Evolutionary conservation across 2,113 vertebrate species (phyloP), one percentile per base, ranked within the genome.

Genomic region (Clarias magur): DNA sequence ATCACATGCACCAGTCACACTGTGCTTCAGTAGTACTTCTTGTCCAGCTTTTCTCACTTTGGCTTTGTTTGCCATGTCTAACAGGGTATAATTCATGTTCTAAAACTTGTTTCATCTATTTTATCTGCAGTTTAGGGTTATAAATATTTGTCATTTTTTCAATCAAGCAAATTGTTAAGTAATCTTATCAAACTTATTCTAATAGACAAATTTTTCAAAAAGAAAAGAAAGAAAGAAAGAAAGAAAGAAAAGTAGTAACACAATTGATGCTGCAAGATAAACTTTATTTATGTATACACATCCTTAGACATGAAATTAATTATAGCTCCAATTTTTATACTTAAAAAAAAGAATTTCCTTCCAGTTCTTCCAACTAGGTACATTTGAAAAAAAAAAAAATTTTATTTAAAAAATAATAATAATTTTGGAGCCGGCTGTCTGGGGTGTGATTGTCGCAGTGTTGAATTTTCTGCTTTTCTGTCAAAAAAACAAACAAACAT

Each of bases 211-310:
- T 42, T 42, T 42, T 42, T 4, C 42, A 42, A 42, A 42, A 42
- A 42, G 34, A 34, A 34, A 42, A 42, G 4, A 4, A 42, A 42
- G 4, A 0, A 42, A 42, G 4, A n/a, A n/a, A n/a, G n/a, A n/a
- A n/a, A n/a, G 4, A 42, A 42, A 42, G 42, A 42, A 42, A 6
- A 80, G 13, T 13, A 60, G 12, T 4, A 21, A 42, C 11, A 10
- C 13, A 78, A 42, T 62, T 25, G 1, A 4, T 60, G 57, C 5
- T 3, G 10, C 38, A 38, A 62, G 23, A 38, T 9, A 62, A 62
- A 10, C 30, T 81, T 81, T 81, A 81, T 81, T 80, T 56, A 60
- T 80, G 4, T 82, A 82, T 65, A 83, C 54, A 83, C 11, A 17
- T 42, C 5, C 42, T 42, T 42, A 42, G 42, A 42, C 42, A 42